A percentile compares a stretch with the other conserved stretches of the same genome.
phyloP scores from a whole-genome alignment of 2,888 invertebrate species.

The Epiblema foenella region DNA sequence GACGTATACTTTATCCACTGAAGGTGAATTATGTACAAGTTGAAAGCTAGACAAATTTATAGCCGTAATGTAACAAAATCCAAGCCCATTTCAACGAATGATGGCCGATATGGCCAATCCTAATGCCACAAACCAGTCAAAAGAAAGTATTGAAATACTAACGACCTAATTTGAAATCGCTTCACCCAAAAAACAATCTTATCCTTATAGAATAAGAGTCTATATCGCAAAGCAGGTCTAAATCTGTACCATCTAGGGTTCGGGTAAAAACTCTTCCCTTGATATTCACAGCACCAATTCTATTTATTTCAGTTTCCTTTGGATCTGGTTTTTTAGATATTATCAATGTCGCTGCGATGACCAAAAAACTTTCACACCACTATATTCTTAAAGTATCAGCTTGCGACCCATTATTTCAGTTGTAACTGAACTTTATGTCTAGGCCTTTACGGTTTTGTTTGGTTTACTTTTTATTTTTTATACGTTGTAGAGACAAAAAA shows the following conservation, averaged over 20 bases:
- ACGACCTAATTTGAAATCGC: conserved; percentile 11
- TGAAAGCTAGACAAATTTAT: too few species aligned
- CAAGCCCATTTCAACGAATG: conserved; percentile 9
- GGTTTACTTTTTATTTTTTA: not conserved
- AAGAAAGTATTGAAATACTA: conserved; percentile 30
- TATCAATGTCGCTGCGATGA: conserved; percentile 17
- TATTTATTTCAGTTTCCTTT: conserved; percentile 24
- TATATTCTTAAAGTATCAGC: conserved; percentile 19
- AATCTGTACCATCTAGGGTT: conserved; percentile 8
- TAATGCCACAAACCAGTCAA: conserved; percentile 6
- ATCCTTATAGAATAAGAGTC: not conserved
- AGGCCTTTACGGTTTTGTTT: not conserved
- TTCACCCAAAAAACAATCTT: not conserved
- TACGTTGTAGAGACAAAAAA: not conserved
- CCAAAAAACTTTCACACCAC: conserved; percentile 18
- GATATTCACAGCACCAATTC: conserved; percentile 14
- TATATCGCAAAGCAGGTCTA: not conserved
- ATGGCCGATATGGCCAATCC: conserved; percentile 14
- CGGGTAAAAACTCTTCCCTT: conserved; percentile 15
- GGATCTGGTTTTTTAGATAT: conserved; percentile 6
- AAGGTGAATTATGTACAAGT: not conserved
- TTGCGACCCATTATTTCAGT: conserved; percentile 9
- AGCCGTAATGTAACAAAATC: conserved; percentile 10
- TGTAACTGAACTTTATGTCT: not conserved
- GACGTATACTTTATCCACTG: not conserved